Conservation (phyloP, 1,140 invertebrate genomes). For the Drosophila punjabiensis region DNA sequence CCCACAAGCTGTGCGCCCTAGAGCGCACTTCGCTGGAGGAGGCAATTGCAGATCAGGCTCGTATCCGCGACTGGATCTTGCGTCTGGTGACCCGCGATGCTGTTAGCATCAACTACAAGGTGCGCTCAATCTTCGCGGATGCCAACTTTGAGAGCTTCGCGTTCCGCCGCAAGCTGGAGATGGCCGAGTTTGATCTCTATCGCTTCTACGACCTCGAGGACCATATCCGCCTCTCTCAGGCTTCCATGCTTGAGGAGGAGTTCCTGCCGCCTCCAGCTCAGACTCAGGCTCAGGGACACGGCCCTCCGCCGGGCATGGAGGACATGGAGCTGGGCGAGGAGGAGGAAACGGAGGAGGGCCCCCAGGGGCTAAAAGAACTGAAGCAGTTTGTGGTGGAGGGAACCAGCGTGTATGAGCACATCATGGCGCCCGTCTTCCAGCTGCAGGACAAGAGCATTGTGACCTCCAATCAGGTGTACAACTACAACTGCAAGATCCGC, state of each 20-base stretch:
- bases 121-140: constrained; percentile 84
- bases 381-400: constrained; percentile 73
- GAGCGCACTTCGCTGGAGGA: constrained; percentile 73
- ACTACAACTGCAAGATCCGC: constrained; percentile 73
- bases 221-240: constrained; percentile 55
- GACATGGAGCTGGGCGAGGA: constrained; percentile 6
- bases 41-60: constrained; percentile 76
- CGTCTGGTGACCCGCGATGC: constrained; percentile 83
- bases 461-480: constrained; percentile 82
- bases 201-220: constrained; percentile 72
- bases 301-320: constrained; percentile 5
- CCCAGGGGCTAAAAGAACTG: constrained; percentile 1
- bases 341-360: neutral
- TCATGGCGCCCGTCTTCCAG: constrained; percentile 77
- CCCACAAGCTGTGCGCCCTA: constrained; percentile 83
- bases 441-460: constrained; percentile 85
- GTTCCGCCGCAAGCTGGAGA: constrained; percentile 37
- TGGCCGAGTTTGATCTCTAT: constrained; percentile 63
- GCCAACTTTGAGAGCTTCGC: constrained; percentile 85
- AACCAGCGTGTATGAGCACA: constrained; percentile 83
- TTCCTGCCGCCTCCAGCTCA: neutral
- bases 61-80: constrained; percentile 85
- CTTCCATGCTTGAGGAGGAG: constrained; percentile 53
- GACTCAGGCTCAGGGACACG: constrained; percentile 10
- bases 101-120: constrained; percentile 76